phyloP scores from a whole-genome alignment of 1,140 invertebrate genomes.

The Sinella curviseta region DNA sequence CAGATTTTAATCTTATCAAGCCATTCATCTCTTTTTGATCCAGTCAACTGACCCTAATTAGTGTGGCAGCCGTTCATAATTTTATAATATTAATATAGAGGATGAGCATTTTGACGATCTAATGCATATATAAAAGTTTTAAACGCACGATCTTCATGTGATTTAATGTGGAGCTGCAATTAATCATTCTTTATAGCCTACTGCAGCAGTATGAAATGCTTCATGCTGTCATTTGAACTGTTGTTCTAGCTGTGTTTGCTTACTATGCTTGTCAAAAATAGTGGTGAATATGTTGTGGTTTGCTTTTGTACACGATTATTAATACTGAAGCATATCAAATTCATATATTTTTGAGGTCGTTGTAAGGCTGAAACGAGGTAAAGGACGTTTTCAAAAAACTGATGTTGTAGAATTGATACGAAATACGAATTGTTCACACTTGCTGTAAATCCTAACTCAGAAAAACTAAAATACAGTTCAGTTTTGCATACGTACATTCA shows the following conservation, averaged over 20 bases:
- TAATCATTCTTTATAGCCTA: too few species aligned
- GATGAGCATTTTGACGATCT: not conserved
- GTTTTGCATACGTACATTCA: not conserved
- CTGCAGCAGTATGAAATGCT: too few species aligned
- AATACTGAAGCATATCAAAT: not conserved
- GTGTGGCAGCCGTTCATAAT: not conserved
- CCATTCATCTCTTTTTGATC: conserved; percentile 7
- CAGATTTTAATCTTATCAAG: conserved; percentile 10
- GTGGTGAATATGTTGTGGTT: not conserved
- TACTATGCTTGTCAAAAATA: not conserved
- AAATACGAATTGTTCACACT: not conserved
- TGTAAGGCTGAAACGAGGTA: conserved; percentile 5
- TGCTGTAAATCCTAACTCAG: not conserved
- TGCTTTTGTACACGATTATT: too few species aligned
- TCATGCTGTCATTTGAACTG: too few species aligned
- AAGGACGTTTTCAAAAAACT: conserved; percentile 1
- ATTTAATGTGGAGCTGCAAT: too few species aligned
- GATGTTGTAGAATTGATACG: not conserved
- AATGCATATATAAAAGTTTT: not conserved
- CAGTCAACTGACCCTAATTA: conserved; percentile 22
- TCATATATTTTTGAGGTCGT: conserved; percentile 3
- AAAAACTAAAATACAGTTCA: not conserved
- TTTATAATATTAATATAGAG: not conserved
- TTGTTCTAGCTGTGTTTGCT: not conserved
- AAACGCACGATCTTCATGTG: conserved; percentile 4